Conservation (phyloP, 2,113 vertebrate genomes). For the Semicossyphus pulcher region DNA sequence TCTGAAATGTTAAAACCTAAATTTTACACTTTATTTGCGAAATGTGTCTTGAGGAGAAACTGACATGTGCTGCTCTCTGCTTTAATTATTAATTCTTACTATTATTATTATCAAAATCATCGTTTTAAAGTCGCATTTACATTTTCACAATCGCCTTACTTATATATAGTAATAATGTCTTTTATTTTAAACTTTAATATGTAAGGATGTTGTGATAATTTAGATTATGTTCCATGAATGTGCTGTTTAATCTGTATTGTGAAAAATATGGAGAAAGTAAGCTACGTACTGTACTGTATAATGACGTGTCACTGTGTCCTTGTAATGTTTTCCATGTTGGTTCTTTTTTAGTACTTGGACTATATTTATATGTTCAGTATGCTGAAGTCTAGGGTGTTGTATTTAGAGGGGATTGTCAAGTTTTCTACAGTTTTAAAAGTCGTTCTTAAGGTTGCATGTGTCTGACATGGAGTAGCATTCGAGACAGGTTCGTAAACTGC, state of each 20-base stretch:
- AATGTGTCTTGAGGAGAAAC: slow-evolving; percentile 11
- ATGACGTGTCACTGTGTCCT: slow-evolving; percentile 56
- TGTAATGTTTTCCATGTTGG: slow-evolving; percentile 14
- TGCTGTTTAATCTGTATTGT: slow-evolving; percentile 50
- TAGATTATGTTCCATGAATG: slow-evolving; percentile 33
- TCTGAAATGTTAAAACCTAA: neutral
- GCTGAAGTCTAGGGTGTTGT: slow-evolving; percentile 16
- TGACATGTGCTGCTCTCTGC: slow-evolving; percentile 53
- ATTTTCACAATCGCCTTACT: slow-evolving; percentile 34
- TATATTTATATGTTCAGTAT: slow-evolving; percentile 36
- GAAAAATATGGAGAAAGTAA: slow-evolving; percentile 15
- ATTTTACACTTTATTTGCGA: slow-evolving; percentile 9
- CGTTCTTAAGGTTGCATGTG: slow-evolving; percentile 59
- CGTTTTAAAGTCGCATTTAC: slow-evolving; percentile 24
- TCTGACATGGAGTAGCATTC: slow-evolving; percentile 55
- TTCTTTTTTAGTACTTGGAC: slow-evolving; percentile 33
- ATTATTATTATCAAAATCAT: neutral
- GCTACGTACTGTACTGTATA: slow-evolving; percentile 46
- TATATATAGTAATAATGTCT: slow-evolving; percentile 19
- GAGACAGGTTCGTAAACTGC: slow-evolving; percentile 20
- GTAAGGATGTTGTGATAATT: slow-evolving; percentile 40
- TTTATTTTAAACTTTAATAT: slow-evolving; percentile 14
- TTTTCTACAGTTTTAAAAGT: slow-evolving; percentile 6
- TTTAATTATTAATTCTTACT: neutral
- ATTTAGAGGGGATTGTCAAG: neutral